Conservation (phyloP, 2,797 vertebrate genomes). For the Poeciliopsis infans region DNA sequence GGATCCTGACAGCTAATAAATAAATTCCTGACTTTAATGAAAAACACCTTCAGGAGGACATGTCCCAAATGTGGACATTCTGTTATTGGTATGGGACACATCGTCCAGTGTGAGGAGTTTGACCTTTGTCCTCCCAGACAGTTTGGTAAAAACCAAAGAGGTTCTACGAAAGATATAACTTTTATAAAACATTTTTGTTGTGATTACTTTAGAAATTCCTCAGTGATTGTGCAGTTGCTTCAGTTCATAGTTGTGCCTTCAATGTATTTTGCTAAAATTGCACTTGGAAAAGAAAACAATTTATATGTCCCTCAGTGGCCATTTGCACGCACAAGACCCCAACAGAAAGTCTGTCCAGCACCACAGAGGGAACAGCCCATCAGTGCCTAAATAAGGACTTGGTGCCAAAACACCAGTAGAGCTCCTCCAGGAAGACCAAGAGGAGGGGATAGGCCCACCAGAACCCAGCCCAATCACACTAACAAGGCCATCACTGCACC, state of each 20-base stretch:
- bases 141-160: neutral
- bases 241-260: neutral
- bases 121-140: slow-evolving; percentile 9
- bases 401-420: neutral
- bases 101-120: neutral
- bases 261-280: neutral
- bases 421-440: neutral
- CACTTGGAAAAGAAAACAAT: neutral
- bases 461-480: no score
- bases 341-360: neutral
- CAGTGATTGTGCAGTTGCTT: no score
- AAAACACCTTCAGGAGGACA: slow-evolving; percentile 7
- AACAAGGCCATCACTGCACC: neutral
- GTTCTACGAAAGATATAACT: neutral
- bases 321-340: neutral
- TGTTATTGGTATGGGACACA: slow-evolving; percentile 17
- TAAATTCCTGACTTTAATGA: slow-evolving; percentile 36
- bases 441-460: no score
- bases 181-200: neutral
- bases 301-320: no score
- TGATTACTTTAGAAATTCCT: neutral
- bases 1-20: slow-evolving; percentile 35
- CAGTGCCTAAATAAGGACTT: no score
- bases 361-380: neutral
- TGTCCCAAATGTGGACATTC: neutral